Percentiles rank a stretch among this genome's conserved stretches.
phyloP scores from a whole-genome alignment of 2,888 invertebrate genomes.

The Anoplius nigerrimus region DNA sequence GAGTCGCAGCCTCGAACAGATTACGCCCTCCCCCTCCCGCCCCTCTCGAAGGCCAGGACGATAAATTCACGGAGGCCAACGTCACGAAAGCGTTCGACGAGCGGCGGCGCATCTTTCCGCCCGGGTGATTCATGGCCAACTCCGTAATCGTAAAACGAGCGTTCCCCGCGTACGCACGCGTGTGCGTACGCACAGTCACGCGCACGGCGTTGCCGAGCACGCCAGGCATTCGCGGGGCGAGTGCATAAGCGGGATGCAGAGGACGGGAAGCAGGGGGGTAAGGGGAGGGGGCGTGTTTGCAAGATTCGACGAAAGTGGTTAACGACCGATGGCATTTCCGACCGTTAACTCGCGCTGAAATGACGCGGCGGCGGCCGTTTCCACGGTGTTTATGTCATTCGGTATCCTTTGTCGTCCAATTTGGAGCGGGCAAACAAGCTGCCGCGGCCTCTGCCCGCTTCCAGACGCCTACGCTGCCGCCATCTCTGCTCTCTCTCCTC shows the following conservation, averaged over 20 bases:
- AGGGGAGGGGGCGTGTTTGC: constrained; percentile 11
- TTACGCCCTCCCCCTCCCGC: too few species aligned
- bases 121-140: constrained; percentile 15
- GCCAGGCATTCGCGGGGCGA: too few species aligned
- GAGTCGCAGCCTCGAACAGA: too few species aligned
- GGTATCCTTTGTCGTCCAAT: constrained; percentile 1
- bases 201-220: too few species aligned
- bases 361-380: constrained; percentile 27
- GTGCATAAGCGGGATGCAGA: background rate
- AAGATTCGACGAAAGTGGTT: constrained; percentile 44
- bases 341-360: constrained; percentile 45
- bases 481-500: too few species aligned
- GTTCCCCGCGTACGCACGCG: constrained; percentile 12
- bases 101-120: constrained; percentile 32
- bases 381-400: constrained; percentile 24
- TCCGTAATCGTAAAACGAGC: constrained; percentile 8
- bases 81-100: constrained; percentile 32
- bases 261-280: background rate
- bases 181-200: constrained; percentile 1
- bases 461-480: constrained; percentile 11
- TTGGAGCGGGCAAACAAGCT: constrained; percentile 6
- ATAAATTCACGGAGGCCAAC: constrained; percentile 20
- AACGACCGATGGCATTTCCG: constrained; percentile 48
- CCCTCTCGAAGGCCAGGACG: too few species aligned
- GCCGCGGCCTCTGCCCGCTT: background rate